A percentile compares a stretch with the other conserved stretches of the same genome.
Conservation (phyloP, 1,140 invertebrate genomes). For the Euschistus heros region DNA sequence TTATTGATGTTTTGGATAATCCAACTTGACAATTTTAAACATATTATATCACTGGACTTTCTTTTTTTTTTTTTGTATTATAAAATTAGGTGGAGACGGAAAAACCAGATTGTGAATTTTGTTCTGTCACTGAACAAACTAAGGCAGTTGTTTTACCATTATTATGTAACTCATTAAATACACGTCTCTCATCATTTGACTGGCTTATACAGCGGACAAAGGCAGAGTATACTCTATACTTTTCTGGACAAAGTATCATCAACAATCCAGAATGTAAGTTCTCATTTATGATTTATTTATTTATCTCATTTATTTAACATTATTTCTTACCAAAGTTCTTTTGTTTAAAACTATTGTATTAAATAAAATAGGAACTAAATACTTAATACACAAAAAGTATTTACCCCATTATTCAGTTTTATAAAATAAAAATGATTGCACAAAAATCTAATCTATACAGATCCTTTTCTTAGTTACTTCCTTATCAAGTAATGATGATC, state of each 20-base stretch:
- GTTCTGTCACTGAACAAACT: conserved; percentile 23
- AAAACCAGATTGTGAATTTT: conserved; percentile 22
- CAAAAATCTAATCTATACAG: too few relatives aligned
- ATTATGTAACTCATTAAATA: conserved; percentile 24
- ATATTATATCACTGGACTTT: too few relatives aligned
- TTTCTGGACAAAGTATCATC: conserved; percentile 5
- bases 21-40: too few relatives aligned
- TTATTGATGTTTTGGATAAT: too few relatives aligned
- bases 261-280: neutral
- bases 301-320: neutral
- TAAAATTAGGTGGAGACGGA: conserved; percentile 23
- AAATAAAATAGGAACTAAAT: too few relatives aligned
- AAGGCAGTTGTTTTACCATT: conserved; percentile 22
- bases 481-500: too few relatives aligned
- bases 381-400: too few relatives aligned
- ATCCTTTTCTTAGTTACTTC: too few relatives aligned
- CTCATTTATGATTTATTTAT: neutral
- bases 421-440: too few relatives aligned
- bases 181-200: conserved; percentile 24
- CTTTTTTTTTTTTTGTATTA: neutral
- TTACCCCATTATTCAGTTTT: too few relatives aligned
- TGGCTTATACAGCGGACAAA: conserved; percentile 25
- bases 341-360: too few relatives aligned
- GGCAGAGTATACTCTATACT: conserved; percentile 14
- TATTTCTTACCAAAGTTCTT: too few relatives aligned